Percentiles rank a stretch among this genome's conserved stretches.
These are phyloP conservation scores for Oncorhynchus gorbuscha DNA, from an alignment of 2,113 vertebrate species.

Conservation along the genomic window DNA sequence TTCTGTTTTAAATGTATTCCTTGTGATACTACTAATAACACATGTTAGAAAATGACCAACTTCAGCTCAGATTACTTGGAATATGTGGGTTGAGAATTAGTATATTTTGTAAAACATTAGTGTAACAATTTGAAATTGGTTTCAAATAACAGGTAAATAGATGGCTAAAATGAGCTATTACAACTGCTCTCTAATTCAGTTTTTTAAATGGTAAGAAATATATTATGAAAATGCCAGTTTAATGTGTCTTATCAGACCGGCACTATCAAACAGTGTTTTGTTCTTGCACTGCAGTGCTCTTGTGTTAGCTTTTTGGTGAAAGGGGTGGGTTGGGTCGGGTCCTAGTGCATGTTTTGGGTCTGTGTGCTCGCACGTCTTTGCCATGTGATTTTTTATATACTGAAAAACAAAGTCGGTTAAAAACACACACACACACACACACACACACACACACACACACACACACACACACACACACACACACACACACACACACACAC, in stretches of 20 bases:
- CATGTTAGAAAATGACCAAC: too few relatives aligned
- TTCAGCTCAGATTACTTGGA: too few relatives aligned
- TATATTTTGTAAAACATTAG: too few relatives aligned
- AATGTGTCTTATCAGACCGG: background rate
- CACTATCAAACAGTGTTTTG: background rate
- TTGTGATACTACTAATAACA: too few relatives aligned
- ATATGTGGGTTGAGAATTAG: too few relatives aligned
- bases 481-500: slow-evolving; percentile 8
- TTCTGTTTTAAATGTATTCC: too few relatives aligned
- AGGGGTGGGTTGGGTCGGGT: slow-evolving; percentile 59
- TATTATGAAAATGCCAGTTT: too few relatives aligned
- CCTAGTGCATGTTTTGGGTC: slow-evolving; percentile 37
- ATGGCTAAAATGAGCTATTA: too few relatives aligned
- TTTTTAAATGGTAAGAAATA: too few relatives aligned
- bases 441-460: slow-evolving; percentile 8
- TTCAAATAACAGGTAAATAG: too few relatives aligned
- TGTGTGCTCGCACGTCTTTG: slow-evolving; percentile 49
- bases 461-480: slow-evolving; percentile 13
- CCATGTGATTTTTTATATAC: slow-evolving; percentile 29
- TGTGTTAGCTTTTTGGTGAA: background rate
- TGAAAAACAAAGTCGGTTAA: slow-evolving; percentile 68
- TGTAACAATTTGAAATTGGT: too few relatives aligned
- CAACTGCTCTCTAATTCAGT: too few relatives aligned
- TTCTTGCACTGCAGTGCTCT: background rate
- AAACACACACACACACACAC: slow-evolving; percentile 13